Evolutionary conservation across 2,888 invertebrate species (phyloP), one percentile per base, ranked within the genome.

Genomic region (Cryptus viduatorius): DNA sequence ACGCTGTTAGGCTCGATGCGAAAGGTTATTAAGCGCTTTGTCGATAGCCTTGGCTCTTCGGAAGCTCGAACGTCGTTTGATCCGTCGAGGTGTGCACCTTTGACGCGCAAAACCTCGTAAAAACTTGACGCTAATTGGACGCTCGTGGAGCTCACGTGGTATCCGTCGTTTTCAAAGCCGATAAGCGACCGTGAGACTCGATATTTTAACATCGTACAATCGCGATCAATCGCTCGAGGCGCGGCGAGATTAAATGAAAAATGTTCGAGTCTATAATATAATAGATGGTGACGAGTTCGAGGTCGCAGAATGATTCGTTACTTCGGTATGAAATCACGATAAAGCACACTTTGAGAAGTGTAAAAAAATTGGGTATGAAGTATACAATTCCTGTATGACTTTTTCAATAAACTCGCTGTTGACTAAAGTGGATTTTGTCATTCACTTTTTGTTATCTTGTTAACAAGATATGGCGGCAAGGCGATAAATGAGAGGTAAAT

Each of bases 151-250:
- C n/a, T 7, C 37, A 44, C 50, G 68, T 46, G 61, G 56, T 44
- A 16, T 16, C 19, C 44, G 29, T n/a, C 19, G 65, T 77, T 67
- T 72, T 56, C 59, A 46, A 59, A 48, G 71, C 42, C n/a, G 16
- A 29, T 65, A 14, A 24, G 29, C 31, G 50, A 71, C 50, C 61
- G 31, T 14, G 48, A 82, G 67, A 67, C 56, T 56, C 59, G 82
- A 77, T 82, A 65, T 72, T 67, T 67, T 59, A 72, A n/a, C 71
- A 82, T 59, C 65, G 42, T 76, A 37, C 42, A 48, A 77, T 71
- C 67, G 71, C 65, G 24, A 65, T 82, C 48, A 59, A 71, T 82
- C 69, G 19, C 31, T 71, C 46, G 65, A 46, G 31, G 44, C 19
- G 42, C 46, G 29, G 56, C 46, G 46, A 46, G 65, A 77, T 71